phyloP scores from a whole-genome alignment of 2,888 invertebrate genomes.

The Ptilodon capucinus region DNA sequence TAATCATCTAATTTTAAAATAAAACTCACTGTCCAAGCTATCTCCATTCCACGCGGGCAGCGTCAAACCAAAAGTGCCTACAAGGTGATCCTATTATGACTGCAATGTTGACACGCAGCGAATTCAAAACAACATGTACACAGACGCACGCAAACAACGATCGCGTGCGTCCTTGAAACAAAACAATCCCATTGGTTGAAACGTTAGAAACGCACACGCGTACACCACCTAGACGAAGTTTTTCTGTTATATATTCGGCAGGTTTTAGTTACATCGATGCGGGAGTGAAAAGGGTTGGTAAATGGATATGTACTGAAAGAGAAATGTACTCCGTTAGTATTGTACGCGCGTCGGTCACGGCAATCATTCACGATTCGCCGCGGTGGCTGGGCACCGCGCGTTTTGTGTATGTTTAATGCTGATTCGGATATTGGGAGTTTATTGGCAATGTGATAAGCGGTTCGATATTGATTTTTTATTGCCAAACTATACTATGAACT shows the following conservation, averaged over 20 bases:
- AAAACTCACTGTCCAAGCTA: constrained; percentile 8
- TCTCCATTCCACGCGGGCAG: constrained; percentile 22
- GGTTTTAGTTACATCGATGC: constrained; percentile 11
- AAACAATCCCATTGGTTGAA: constrained; percentile 32
- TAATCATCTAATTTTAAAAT: background rate
- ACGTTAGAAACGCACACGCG: constrained; percentile 5
- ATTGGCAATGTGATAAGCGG: constrained; percentile 28
- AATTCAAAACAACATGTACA: constrained; percentile 35
- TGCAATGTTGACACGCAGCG: constrained; percentile 30
- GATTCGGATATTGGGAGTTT: constrained; percentile 35
- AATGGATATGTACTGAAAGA: constrained; percentile 21
- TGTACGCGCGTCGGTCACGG: constrained; percentile 28
- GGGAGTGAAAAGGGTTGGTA: constrained; percentile 7
- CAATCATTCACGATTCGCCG: constrained; percentile 36
- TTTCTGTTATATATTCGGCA: constrained; percentile 11
- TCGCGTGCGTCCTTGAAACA: constrained; percentile 35
- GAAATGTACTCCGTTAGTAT: constrained; percentile 25
- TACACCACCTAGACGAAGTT: constrained; percentile 10
- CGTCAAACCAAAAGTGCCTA: constrained; percentile 10
- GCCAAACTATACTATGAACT: background rate
- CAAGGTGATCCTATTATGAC: constrained; percentile 15
- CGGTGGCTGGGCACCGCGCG: constrained; percentile 26
- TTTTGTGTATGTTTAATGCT: constrained; percentile 25
- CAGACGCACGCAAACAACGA: constrained; percentile 8
- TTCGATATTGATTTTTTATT: constrained; percentile 14